A percentile compares a stretch with the other conserved stretches of the same genome.
Conservation (phyloP, 1,140 invertebrate species). For the Diabrotica undecimpunctata region DNA sequence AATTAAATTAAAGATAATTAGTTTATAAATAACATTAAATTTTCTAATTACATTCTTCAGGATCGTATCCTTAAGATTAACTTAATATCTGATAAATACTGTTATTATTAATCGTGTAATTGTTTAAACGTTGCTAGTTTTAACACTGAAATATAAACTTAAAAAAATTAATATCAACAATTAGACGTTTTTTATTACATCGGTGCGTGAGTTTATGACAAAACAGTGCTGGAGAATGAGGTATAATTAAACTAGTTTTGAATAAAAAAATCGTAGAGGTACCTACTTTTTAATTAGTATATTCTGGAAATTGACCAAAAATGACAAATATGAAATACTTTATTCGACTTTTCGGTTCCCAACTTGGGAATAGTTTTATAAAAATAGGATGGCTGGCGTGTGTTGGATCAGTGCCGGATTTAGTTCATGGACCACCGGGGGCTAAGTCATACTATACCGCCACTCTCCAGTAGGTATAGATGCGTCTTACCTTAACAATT, state of each 20-base stretch:
- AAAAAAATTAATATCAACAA: neutral
- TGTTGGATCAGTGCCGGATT: too few relatives aligned
- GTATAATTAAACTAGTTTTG: neutral
- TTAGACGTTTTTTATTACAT: neutral
- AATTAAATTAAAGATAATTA: constrained; percentile 3
- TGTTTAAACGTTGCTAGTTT: neutral
- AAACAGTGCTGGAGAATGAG: neutral
- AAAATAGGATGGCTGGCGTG: too few relatives aligned
- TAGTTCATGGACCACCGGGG: too few relatives aligned
- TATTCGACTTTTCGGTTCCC: too few relatives aligned
- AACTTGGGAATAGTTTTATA: too few relatives aligned
- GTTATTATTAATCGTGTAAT: neutral
- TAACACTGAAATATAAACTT: neutral
- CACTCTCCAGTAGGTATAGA: too few relatives aligned
- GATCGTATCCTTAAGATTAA: constrained; percentile 1
- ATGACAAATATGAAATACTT: too few relatives aligned
- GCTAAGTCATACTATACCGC: too few relatives aligned
- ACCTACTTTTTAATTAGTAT: neutral
- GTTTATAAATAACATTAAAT: neutral
- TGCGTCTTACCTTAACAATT: too few relatives aligned
- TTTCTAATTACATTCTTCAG: neutral
- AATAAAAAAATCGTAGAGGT: neutral
- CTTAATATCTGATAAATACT: neutral
- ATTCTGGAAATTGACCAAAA: neutral
- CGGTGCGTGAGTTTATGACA: neutral